These are phyloP conservation scores for Etheostoma spectabile DNA, from an alignment of 2,113 vertebrate genomes.

Conservation along the genomic window DNA sequence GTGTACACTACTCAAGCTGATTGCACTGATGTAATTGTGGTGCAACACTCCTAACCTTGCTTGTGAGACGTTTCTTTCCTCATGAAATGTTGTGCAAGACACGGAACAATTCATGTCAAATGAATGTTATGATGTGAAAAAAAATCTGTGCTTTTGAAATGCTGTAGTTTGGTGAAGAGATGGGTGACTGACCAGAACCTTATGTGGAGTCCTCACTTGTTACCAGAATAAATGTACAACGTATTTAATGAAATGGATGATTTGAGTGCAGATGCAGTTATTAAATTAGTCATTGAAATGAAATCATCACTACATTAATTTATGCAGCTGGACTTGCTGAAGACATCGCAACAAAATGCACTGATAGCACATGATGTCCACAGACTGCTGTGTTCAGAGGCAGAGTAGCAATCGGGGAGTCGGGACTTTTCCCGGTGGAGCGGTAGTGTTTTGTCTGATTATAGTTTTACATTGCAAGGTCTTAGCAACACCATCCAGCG, in stretches of 20 bases:
- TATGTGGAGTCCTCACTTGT: neutral
- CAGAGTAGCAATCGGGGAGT: too few species aligned
- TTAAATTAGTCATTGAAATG: neutral
- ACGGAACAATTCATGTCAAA: neutral
- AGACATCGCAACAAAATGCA: neutral
- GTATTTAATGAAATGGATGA: constrained; percentile 30
- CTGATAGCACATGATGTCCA: neutral
- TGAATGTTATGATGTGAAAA: neutral
- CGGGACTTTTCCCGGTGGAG: too few species aligned
- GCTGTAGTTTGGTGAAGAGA: neutral
- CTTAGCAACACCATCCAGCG: too few species aligned
- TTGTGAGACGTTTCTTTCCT: neutral
- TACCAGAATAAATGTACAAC: constrained; percentile 9
- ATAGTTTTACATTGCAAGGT: too few species aligned
- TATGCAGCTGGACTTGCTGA: constrained; percentile 3
- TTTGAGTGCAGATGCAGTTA: constrained; percentile 1
- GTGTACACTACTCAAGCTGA: neutral
- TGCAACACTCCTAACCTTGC: neutral
- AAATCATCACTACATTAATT: constrained; percentile 7
- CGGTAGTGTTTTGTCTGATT: too few species aligned
- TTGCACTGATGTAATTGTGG: neutral
- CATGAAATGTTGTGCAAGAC: neutral
- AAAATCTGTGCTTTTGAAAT: neutral
- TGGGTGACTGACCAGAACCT: neutral
- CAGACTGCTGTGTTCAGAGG: neutral